phyloP scores from a whole-genome alignment of 2,113 vertebrate genomes.

The Hystrix brachyura region DNA sequence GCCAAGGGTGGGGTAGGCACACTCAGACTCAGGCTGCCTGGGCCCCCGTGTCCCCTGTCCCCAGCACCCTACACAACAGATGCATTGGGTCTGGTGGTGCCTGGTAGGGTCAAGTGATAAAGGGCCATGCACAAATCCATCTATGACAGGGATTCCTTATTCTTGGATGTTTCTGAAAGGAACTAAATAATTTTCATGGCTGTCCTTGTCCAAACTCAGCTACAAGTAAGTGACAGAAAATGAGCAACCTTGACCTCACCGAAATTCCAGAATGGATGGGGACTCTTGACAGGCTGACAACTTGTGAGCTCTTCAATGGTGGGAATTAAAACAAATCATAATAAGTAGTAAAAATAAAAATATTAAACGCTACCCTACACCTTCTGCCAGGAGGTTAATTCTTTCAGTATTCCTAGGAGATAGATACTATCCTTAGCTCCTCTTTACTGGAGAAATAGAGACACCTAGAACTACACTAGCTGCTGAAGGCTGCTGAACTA shows the following conservation, averaged over 20 bases:
- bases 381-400: not conserved
- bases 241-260: not conserved
- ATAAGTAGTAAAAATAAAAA: not conserved
- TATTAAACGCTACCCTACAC: not conserved
- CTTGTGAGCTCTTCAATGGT: not conserved
- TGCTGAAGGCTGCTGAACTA: not conserved
- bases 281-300: not conserved
- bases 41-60: not conserved
- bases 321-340: not conserved
- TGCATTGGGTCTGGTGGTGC: not conserved
- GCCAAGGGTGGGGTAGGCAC: not conserved
- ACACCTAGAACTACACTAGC: not conserved
- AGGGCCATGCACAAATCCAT: not conserved
- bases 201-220: not conserved
- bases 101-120: not conserved
- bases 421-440: not conserved
- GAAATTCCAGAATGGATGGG: not conserved
- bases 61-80: rapidly evolving
- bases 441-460: not conserved
- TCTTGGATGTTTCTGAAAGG: not conserved
- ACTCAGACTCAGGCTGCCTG: not conserved
- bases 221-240: not conserved
- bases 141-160: not conserved
- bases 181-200: not conserved
- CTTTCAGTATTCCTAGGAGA: not conserved